Conservation (phyloP, 2,888 invertebrate species). For the Ametastegia equiseti region DNA sequence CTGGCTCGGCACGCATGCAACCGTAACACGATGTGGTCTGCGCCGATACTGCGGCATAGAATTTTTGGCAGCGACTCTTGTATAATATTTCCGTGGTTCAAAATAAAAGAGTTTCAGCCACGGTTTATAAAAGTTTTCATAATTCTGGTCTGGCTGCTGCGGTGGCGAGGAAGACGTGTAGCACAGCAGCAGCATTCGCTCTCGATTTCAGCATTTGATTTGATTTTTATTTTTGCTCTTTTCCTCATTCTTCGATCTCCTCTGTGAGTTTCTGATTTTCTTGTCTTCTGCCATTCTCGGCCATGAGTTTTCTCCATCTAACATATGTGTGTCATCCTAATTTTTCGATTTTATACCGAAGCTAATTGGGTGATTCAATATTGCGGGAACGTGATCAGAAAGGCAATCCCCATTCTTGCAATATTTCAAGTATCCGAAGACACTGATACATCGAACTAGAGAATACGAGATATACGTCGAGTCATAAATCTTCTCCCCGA, state of each 20-base stretch:
- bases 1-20: constrained; percentile 46
- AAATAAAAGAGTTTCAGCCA: constrained; percentile 26
- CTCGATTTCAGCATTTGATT: constrained; percentile 3
- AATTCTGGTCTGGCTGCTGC: constrained; percentile 41
- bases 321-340: constrained; percentile 40
- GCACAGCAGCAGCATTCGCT: background rate
- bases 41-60: constrained; percentile 50
- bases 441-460: constrained; percentile 26
- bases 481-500: constrained; percentile 6
- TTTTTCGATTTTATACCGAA: constrained; percentile 22
- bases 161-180: constrained; percentile 30
- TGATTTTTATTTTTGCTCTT: background rate
- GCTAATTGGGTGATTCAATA: constrained; percentile 70
- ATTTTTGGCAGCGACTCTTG: constrained; percentile 55
- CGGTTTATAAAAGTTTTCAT: constrained; percentile 46
- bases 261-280: background rate
- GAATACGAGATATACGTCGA: constrained; percentile 15
- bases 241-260: background rate
- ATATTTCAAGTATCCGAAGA: constrained; percentile 23
- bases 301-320: constrained; percentile 1
- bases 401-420: constrained; percentile 53
- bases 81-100: constrained; percentile 57
- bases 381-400: constrained; percentile 70
- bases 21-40: constrained; percentile 47
- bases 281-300: background rate